These are phyloP conservation scores for Lathronympha strigana DNA, from an alignment of 2,888 invertebrate genomes.

Conservation along the genomic window DNA sequence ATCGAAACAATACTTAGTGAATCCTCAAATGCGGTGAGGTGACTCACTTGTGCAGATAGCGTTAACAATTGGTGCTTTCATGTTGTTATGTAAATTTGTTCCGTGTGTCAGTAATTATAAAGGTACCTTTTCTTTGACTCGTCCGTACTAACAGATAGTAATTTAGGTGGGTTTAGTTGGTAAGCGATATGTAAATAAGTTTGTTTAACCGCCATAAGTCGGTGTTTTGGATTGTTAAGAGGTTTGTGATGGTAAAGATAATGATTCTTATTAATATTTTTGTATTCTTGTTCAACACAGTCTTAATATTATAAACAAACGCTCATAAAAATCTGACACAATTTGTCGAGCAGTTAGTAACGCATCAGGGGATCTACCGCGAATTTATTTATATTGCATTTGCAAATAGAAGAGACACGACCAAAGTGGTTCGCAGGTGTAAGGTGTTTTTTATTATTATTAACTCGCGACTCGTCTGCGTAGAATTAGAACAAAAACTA, in stretches of 20 bases:
- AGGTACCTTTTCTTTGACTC: slow-evolving; percentile 3
- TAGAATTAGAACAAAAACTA: too few relatives aligned
- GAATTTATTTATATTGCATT: too few relatives aligned
- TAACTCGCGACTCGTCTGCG: too few relatives aligned
- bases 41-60: slow-evolving; percentile 39
- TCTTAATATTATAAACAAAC: too few relatives aligned
- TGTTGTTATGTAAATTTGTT: slow-evolving; percentile 3
- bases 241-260: not conserved
- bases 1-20: not conserved
- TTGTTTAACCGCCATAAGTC: not conserved
- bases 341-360: too few relatives aligned
- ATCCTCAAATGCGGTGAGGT: slow-evolving; percentile 22
- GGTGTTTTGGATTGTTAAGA: not conserved
- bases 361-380: too few relatives aligned
- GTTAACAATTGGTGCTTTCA: slow-evolving; percentile 34
- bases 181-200: slow-evolving; percentile 21
- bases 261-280: not conserved
- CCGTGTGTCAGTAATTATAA: slow-evolving; percentile 6
- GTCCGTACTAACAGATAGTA: not conserved
- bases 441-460: too few relatives aligned
- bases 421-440: too few relatives aligned
- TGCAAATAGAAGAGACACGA: too few relatives aligned
- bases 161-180: slow-evolving; percentile 10
- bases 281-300: too few relatives aligned
- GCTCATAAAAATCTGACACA: too few relatives aligned